Base-by-base conservation (phyloP, 2,113 vertebrate species). In the Epinephelus fuscoguttatus region DNA sequence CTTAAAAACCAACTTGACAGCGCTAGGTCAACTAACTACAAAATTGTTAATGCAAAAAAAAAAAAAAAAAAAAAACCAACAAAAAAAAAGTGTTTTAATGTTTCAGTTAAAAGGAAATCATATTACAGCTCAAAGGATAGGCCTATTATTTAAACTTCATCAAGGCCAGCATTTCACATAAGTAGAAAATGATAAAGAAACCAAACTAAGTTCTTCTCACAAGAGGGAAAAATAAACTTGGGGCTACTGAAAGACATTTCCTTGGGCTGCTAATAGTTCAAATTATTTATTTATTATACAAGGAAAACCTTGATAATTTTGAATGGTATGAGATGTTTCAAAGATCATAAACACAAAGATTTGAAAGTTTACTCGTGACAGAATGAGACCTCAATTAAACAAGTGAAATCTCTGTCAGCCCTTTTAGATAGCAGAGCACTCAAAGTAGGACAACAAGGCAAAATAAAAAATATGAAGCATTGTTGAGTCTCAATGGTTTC, bases 261-360 rank as follows among this genome's bases (percentile, higher is more conserved):
- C 7, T 72, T 59, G 69, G 61, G 81, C 37, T 4, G 1, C 11
- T 52, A 15, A 53, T 49, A 52, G 64, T 76, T 81, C 88, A 83
- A 86, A 61, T 84, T 72, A 73, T 30, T 37, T 50, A 71, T 81
- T 73, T 68, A 33, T 80, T n/a, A 37, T 73, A 78, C 52, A 72
- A 7, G 70, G 61, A 76, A 70, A 85, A 80, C 90, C 81, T 88
- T 91, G 81, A 68, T 75, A 14, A 17, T 71, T 85, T 13, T 82
- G 81, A 89, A 88, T 80, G 74, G 67, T 53, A 76, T 81, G n/a
- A 73, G n/a, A 40, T 56, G 19, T 53, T 79, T 9, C 49, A 84
- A 82, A 74, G 66, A 86, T 69, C 0, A 4, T 63, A 56, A 74
- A 76, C 60, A 82, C 64, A 45, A 77, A 70, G 27, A 83, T 84